phyloP scores from a whole-genome alignment of 2,797 vertebrate species.

The Pelodytes ibericus region DNA sequence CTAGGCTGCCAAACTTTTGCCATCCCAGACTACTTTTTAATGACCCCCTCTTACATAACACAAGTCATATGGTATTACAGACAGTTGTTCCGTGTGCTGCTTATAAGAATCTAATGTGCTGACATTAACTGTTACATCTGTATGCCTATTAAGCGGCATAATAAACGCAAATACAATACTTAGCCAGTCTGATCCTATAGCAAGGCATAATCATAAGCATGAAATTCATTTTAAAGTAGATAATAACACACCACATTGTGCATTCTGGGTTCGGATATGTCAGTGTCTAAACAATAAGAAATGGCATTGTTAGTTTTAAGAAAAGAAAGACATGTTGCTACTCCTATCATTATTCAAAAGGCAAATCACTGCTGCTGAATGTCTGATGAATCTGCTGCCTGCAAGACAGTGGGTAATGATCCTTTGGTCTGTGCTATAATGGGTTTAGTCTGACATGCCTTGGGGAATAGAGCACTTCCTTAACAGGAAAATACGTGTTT shows the following conservation, averaged over 20 bases:
- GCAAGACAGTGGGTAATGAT: conserved; percentile 57
- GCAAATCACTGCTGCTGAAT: conserved; percentile 55
- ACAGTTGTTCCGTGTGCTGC: not conserved
- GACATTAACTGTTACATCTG: not conserved
- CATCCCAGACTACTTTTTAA: too few relatives aligned
- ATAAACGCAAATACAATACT: not conserved
- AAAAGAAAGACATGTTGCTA: conserved; percentile 54
- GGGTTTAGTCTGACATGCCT: conserved; percentile 51
- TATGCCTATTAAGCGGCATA: conserved; percentile 9
- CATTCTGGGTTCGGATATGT: conserved; percentile 26
- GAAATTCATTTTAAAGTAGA: conserved; percentile 9
- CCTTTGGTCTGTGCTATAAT: conserved; percentile 56
- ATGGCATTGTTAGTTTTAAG: conserved; percentile 47
- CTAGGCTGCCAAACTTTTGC: too few relatives aligned
- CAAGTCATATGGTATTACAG: too few relatives aligned
- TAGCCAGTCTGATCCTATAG: conserved; percentile 9
- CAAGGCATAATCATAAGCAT: conserved; percentile 12
- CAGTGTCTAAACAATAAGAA: conserved; percentile 39
- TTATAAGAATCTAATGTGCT: not conserved
- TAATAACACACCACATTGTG: conserved; percentile 20
- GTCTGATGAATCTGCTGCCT: conserved; percentile 57
- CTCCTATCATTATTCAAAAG: conserved; percentile 56
- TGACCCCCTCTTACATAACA: too few relatives aligned
- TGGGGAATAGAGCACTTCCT: conserved; percentile 54
- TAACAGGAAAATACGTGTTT: conserved; percentile 57